Evolutionary conservation across 2,888 invertebrate species (phyloP), one percentile per base, ranked within the genome.

Genomic region (Listrodromus nycthemerus): DNA sequence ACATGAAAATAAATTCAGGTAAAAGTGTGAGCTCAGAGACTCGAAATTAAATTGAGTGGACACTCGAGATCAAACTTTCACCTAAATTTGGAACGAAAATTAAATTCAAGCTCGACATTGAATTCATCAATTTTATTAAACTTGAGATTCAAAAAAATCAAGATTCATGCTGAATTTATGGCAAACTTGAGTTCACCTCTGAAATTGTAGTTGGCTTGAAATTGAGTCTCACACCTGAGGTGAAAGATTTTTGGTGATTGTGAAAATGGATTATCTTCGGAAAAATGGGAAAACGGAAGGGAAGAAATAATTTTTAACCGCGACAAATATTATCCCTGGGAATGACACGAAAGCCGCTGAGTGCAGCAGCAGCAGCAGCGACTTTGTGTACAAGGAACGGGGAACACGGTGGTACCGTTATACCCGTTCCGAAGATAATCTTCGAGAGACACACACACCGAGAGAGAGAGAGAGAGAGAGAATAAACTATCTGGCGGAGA

Each of bases 371-470:
- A 76, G 65, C 63, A 63, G 80, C 69, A 50, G 61, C 71, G 75
- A 74, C 80, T 80, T 63, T 30, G 30, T 70, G 70, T 27, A 37
- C 50, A 58, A 79, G 65, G 24, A 65, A 33, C 37, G 30, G 63
- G 48, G 13, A 33, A 65, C 66, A 61, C 37, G 61, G 50, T n/a
- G 67, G 79, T 83, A 83, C 83, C 83, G 83, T 83, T 83, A 83
- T 77, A 80, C 71, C 76, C 80, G 80, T 83, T 83, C 76, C 76
- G 76, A 80, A 80, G 83, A 83, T 83, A 73, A 83, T 83, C 80
- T 80, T 80, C 67, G 76, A 83, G 83, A 80, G 80, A 80, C 80
- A 80, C 83, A 73, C 61, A 75, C 41, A 41, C 41, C 4, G 7
- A 37, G 7, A 37, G 7, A 37, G 7, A 37, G 7, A 37, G 7